phyloP scores from a whole-genome alignment of 2,888 invertebrate genomes.

The Cephus nigrinus region DNA sequence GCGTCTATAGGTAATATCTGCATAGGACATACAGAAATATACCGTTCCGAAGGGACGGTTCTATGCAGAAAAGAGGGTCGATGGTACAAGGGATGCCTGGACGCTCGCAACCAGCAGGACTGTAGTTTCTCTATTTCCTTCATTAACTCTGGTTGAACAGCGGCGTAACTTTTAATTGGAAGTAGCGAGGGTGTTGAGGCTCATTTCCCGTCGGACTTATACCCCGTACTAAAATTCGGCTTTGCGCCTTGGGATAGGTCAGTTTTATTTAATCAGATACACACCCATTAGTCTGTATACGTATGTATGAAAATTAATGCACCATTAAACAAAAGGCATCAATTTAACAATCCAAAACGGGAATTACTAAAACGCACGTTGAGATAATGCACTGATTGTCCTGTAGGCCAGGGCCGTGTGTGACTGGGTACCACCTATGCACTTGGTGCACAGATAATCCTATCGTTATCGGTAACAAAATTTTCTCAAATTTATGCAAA shows the following conservation, averaged over 20 bases:
- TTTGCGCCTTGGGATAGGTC: constrained; percentile 57
- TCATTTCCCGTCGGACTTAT: constrained; percentile 60
- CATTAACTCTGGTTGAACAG: constrained; percentile 62
- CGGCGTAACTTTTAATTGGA: constrained; percentile 65
- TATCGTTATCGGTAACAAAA: background rate
- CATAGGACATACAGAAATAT: background rate
- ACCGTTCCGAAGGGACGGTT: background rate
- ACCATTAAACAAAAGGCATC: background rate
- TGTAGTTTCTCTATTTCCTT: constrained; percentile 63
- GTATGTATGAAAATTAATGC: background rate
- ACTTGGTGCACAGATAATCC: background rate
- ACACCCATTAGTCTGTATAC: background rate
- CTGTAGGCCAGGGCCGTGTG: background rate
- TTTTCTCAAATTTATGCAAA: background rate
- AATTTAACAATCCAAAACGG: background rate
- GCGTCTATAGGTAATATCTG: background rate
- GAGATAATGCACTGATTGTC: background rate
- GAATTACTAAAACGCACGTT: background rate
- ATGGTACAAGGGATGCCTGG: constrained; percentile 13
- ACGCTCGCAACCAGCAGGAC: constrained; percentile 24
- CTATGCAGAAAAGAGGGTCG: background rate
- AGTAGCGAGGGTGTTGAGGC: constrained; percentile 60
- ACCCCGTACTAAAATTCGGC: constrained; percentile 48
- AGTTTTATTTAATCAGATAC: constrained; percentile 27
- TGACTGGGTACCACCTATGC: background rate